These are phyloP conservation scores for Poeciliopsis retropinna DNA, from an alignment of 2,113 vertebrate genomes.

Conservation along the genomic window DNA sequence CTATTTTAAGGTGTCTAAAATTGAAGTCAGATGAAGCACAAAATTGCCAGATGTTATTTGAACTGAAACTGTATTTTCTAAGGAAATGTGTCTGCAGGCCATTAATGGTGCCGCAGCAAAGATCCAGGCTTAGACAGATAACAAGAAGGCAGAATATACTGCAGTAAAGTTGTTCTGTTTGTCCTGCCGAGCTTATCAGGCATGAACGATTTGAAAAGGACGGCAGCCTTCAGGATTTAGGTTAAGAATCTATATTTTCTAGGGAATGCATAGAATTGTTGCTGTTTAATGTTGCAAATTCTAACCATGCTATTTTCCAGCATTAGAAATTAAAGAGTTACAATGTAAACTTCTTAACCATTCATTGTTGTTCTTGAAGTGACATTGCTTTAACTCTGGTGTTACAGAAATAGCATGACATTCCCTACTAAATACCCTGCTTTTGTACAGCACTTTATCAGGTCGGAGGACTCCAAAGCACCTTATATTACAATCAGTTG, in stretches of 20 bases:
- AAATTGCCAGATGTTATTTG: neutral
- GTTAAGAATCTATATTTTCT: neutral
- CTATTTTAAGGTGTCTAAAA: slow-evolving; percentile 22
- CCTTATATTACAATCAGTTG: no score
- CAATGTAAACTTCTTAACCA: neutral
- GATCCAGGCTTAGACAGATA: neutral
- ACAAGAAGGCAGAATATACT: neutral
- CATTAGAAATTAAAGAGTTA: neutral
- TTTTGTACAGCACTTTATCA: no score
- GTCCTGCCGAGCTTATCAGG: neutral
- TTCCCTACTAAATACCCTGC: neutral
- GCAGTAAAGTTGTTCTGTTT: neutral
- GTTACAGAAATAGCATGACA: neutral
- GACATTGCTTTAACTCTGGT: neutral
- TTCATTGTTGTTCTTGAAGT: neutral
- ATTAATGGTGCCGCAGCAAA: neutral
- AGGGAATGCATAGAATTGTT: neutral
- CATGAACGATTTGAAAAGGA: neutral
- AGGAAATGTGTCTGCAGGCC: neutral
- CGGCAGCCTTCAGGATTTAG: neutral
- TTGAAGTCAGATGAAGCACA: slow-evolving; percentile 12
- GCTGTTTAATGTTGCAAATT: neutral
- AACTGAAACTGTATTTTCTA: neutral
- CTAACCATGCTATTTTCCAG: neutral
- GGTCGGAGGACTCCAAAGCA: no score